Evolutionary conservation across 2,113 vertebrate genomes (phyloP).

Genomic region (Ailuropoda melanoleuca): DNA sequence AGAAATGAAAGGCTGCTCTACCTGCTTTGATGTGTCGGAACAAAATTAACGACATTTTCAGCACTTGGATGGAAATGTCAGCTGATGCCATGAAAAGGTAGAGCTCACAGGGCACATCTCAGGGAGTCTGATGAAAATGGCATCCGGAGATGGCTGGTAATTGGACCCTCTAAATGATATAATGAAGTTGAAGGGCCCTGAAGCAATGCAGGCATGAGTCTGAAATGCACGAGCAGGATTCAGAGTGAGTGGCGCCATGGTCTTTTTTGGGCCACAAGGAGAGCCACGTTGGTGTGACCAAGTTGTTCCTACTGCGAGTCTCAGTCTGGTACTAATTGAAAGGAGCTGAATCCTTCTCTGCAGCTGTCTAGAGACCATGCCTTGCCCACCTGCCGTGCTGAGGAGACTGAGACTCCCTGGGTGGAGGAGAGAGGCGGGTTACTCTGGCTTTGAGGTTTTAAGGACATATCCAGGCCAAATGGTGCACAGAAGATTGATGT

Average conservation of each 20-base stretch:
- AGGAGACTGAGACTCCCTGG: neutral
- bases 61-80: slow-evolving; percentile 63
- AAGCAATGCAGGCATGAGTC: neutral
- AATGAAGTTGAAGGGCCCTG: slow-evolving; percentile 4
- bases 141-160: neutral
- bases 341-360: neutral
- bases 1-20: slow-evolving; percentile 8
- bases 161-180: slow-evolving; percentile 36
- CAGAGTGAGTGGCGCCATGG: neutral
- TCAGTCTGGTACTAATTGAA: neutral
- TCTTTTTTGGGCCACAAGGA: neutral
- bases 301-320: neutral
- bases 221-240: neutral
- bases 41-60: slow-evolving; percentile 48
- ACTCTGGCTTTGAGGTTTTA: neutral
- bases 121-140: slow-evolving; percentile 41
- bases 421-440: neutral
- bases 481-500: neutral
- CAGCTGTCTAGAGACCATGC: neutral
- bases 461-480: neutral
- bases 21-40: slow-evolving; percentile 53
- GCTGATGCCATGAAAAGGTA: slow-evolving; percentile 44
- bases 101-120: slow-evolving; percentile 37
- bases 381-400: neutral
- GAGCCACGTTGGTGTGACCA: neutral